Conservation (phyloP, 2,797 vertebrate species). For the Mareca penelope region DNA sequence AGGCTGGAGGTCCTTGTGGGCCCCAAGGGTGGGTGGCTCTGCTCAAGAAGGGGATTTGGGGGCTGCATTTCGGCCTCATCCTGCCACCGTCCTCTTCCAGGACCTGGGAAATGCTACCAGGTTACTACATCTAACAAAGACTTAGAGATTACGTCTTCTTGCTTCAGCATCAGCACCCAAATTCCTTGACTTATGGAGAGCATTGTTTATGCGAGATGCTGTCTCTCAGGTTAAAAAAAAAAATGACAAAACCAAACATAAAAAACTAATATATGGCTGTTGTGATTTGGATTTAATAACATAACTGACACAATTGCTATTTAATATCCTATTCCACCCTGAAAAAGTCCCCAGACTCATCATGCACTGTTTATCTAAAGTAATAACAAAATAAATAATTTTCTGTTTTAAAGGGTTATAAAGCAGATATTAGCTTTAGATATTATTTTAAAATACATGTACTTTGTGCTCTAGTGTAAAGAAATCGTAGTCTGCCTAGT, state of each 20-base stretch:
- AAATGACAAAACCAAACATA: not conserved
- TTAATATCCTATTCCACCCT: conserved; percentile 32
- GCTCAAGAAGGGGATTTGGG: no score
- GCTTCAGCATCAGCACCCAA: not conserved
- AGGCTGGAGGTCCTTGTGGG: not conserved
- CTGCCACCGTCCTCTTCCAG: not conserved
- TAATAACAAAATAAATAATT: conserved; percentile 56
- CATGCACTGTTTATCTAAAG: conserved; percentile 50
- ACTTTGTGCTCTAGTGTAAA: not conserved
- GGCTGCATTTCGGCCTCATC: not conserved
- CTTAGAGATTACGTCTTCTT: not conserved
- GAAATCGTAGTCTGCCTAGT: not conserved
- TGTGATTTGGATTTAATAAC: conserved; percentile 46
- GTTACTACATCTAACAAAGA: not conserved
- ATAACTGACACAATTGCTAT: conserved; percentile 10
- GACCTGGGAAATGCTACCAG: not conserved
- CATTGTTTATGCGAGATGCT: not conserved
- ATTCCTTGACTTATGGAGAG: not conserved
- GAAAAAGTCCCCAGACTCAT: conserved; percentile 45
- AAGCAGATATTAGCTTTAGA: conserved; percentile 39
- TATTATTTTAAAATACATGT: conserved; percentile 50
- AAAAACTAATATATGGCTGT: not conserved
- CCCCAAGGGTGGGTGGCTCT: accelerated
- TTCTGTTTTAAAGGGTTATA: conserved; percentile 52
- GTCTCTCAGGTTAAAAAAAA: not conserved